Base-by-base conservation (phyloP, 1,140 invertebrate genomes). In the Nephila pilipes region DNA sequence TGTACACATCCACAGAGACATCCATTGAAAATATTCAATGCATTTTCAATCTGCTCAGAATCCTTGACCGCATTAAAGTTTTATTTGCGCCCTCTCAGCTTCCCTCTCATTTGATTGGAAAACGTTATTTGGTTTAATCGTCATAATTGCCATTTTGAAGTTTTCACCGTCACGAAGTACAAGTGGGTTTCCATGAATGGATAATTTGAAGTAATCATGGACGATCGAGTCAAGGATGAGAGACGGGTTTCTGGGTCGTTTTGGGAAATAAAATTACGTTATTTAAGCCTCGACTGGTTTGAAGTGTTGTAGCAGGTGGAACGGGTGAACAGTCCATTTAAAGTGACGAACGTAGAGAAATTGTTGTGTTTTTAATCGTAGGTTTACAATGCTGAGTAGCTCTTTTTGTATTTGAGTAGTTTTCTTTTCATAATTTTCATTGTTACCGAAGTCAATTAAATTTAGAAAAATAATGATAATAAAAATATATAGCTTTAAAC, bases 11-110 rank as follows among this genome's bases (percentile, higher is more conserved):
- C 63, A 25, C 63, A 65, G 14, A 75, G 16, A 16, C 29, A 75
- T 75, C 69, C 69, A 75, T 36, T 75, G 69, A 75, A 75, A 75
- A 18, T 60, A 60, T 75, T 75, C 32, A 75, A 75, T 75, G 20
- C 29, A 25, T 75, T 75, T 32, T 32, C 29, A 32, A 16, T 75
- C 3, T 29, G 18, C 14, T 32, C 18, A 29, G 32, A 75, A 29
- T 75, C 69, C 69, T 75, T 75, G 69, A 75, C 69, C 69, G 69
- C 69, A 75, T 36, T 36, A 75, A 75, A 32, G 16, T 32, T 75
- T 75, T 75, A 32, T 32, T 75, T 32, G 69, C 16, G 0, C 29
- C 14, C 69, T 75, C 36, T 75, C 32, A 29, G 18, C 32, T 60
- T 36, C 29, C 32, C 6, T 69, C n/a, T 75, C 69, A 75, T 75